A percentile compares a stretch with the other conserved stretches of the same genome.
These are phyloP conservation scores for Torymus auratus DNA, from an alignment of 2,888 invertebrate species.

Conservation along the genomic window DNA sequence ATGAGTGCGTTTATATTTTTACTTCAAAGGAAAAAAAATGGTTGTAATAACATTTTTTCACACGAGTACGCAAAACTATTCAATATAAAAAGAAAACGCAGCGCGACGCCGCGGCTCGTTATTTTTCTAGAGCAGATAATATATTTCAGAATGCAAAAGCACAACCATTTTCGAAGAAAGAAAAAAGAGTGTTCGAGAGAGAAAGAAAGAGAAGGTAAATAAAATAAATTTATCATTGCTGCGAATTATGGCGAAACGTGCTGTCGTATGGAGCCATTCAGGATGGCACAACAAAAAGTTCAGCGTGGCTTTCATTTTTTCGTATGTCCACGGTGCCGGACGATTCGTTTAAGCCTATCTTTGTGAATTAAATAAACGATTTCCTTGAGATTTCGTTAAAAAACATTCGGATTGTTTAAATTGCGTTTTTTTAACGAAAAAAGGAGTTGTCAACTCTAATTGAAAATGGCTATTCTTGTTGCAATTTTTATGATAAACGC, in stretches of 20 bases:
- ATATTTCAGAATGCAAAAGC: constrained; percentile 36
- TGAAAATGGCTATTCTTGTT: background rate
- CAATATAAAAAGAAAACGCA: constrained; percentile 25
- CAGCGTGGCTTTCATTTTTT: no score
- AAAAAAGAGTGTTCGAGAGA: constrained; percentile 24
- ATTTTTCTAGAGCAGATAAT: constrained; percentile 71
- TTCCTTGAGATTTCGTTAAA: no score
- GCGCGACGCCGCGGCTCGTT: constrained; percentile 60
- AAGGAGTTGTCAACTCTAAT: constrained; percentile 1
- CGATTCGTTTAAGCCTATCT: no score
- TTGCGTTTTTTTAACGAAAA: no score
- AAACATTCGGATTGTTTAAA: no score
- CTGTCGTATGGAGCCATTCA: constrained; percentile 43
- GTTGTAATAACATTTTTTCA: constrained; percentile 69
- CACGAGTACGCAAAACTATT: constrained; percentile 48
- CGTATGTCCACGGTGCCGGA: no score
- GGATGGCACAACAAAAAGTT: constrained; percentile 15
- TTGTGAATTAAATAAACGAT: no score
- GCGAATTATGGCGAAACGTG: constrained; percentile 69
- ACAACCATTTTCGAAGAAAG: constrained; percentile 9
- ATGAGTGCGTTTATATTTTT: constrained; percentile 70
- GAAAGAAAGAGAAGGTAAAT: constrained; percentile 13
- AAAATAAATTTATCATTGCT: constrained; percentile 64
- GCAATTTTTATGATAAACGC: background rate
- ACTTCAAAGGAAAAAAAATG: constrained; percentile 66